Evolutionary conservation across 1,140 invertebrate species (phyloP).

Genomic region (Periplaneta americana): DNA sequence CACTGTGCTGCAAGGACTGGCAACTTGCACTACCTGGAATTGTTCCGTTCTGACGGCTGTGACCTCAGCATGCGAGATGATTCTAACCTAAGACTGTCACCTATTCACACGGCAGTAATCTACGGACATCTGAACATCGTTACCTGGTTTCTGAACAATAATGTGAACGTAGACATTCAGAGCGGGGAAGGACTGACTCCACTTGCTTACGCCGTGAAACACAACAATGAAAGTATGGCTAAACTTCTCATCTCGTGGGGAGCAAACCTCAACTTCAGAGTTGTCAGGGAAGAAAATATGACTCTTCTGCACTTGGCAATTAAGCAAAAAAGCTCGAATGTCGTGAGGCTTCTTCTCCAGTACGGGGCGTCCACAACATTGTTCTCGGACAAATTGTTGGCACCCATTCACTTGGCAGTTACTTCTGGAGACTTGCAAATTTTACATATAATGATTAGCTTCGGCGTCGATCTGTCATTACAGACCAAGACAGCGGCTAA

Average conservation of each 20-base stretch:
- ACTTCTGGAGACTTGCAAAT: not conserved
- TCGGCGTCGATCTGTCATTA: not conserved
- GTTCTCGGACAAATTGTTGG: not conserved
- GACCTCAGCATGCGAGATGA: too few species aligned
- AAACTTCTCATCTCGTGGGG: not conserved
- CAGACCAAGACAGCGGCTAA: not conserved
- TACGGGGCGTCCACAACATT: not conserved
- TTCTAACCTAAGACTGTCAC: too few species aligned
- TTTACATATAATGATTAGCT: not conserved
- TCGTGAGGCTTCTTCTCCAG: not conserved
- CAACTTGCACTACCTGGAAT: too few species aligned
- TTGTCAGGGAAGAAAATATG: not conserved
- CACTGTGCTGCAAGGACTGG: too few species aligned
- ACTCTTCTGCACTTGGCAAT: not conserved
- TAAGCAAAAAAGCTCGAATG: not conserved
- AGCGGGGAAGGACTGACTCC: not conserved
- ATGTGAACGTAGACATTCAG: too few species aligned
- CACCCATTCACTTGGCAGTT: not conserved
- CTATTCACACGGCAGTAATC: too few species aligned
- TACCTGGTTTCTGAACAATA: too few species aligned
- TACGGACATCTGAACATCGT: too few species aligned
- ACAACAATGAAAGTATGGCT: not conserved
- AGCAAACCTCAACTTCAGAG: not conserved
- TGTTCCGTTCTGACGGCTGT: too few species aligned
- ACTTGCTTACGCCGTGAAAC: not conserved